phyloP scores from a whole-genome alignment of 2,888 invertebrate genomes.

The Erebia epiphron region DNA sequence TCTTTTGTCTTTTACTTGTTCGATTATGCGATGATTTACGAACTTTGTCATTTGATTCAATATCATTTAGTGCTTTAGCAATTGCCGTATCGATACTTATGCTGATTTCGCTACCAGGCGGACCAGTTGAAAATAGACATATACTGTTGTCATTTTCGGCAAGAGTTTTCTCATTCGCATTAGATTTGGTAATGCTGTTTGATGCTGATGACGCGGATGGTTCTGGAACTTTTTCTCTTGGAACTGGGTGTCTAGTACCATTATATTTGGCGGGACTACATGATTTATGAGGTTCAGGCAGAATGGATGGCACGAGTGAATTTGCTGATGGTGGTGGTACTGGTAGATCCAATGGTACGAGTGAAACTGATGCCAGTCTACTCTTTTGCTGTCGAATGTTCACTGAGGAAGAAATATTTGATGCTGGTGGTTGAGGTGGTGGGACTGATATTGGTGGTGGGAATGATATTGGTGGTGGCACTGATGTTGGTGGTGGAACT shows the following conservation, averaged over 20 bases:
- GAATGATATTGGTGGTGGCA: background rate
- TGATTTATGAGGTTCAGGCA: no score
- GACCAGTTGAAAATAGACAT: slow-evolving; percentile 43
- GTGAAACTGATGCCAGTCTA: background rate
- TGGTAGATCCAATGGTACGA: background rate
- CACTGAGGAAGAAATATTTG: background rate
- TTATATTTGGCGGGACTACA: background rate
- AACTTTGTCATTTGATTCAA: background rate
- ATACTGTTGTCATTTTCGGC: background rate
- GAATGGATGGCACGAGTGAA: background rate
- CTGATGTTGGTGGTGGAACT: no score
- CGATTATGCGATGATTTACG: background rate
- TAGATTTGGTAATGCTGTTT: background rate
- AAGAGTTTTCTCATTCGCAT: slow-evolving; percentile 35
- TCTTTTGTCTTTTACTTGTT: background rate
- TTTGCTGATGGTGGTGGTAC: background rate
- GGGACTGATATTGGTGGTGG: background rate
- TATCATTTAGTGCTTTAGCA: background rate
- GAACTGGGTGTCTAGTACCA: background rate
- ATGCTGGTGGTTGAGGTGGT: background rate
- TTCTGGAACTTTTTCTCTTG: background rate
- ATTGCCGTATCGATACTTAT: slow-evolving; percentile 39
- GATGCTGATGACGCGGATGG: background rate
- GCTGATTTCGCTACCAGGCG: slow-evolving; percentile 45
- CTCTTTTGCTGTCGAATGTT: background rate